Evolutionary conservation across 2,113 vertebrate species (phyloP).

Genomic region (Sarotherodon lohbergeri): DNA sequence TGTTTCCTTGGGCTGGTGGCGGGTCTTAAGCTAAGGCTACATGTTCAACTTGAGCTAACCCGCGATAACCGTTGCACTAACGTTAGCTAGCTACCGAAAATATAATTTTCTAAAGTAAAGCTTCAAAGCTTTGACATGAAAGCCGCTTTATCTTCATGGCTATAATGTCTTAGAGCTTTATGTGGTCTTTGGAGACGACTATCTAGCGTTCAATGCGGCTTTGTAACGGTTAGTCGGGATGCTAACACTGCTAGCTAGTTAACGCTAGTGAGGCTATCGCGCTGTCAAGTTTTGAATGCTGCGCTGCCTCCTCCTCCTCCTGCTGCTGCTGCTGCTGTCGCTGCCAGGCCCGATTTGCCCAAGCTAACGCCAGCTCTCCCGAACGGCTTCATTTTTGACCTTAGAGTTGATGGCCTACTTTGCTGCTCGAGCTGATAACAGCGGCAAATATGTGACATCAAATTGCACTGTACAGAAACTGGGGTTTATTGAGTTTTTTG

Average conservation of each 20-base stretch:
- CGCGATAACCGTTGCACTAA: conserved; percentile 39
- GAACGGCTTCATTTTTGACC: not conserved
- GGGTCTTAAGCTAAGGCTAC: conserved; percentile 29
- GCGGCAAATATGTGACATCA: not conserved
- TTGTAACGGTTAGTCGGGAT: not conserved
- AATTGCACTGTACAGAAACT: not conserved
- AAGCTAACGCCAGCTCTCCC: conserved; percentile 14
- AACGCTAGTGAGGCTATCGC: conserved; percentile 33
- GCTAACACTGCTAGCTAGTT: conserved; percentile 41
- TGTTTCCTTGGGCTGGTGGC: conserved; percentile 4
- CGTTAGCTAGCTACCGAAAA: conserved; percentile 14
- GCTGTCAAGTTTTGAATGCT: conserved; percentile 58
- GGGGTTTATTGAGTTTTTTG: not conserved
- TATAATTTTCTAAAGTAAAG: not conserved
- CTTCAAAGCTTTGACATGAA: not conserved
- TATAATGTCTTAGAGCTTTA: not conserved
- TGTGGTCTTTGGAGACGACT: not conserved
- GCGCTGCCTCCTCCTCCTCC: not conserved
- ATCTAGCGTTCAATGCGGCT: not conserved
- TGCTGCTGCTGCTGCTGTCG: not conserved
- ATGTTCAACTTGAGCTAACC: conserved; percentile 53
- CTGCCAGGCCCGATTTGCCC: conserved; percentile 47
- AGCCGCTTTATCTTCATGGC: not conserved
- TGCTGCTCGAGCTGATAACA: not conserved
- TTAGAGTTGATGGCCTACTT: not conserved